Percentiles rank a stretch among this genome's conserved stretches.
These are phyloP conservation scores for Gadus macrocephalus DNA, from an alignment of 2,113 vertebrate genomes.

Conservation along the genomic window DNA sequence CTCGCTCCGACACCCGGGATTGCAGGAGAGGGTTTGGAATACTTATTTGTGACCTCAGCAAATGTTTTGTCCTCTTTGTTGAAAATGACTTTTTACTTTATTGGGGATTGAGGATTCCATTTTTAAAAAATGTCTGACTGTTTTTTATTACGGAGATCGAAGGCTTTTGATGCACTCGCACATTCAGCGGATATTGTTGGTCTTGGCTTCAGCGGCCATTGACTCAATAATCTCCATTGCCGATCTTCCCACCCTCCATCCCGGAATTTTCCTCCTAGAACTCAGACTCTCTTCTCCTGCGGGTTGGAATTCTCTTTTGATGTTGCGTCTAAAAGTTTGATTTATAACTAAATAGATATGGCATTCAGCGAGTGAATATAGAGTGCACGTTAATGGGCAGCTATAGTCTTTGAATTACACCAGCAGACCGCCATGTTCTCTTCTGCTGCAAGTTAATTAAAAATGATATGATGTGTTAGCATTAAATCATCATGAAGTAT, in stretches of 20 bases:
- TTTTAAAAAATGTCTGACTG: too few relatives aligned
- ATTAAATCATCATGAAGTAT: slow-evolving; percentile 64
- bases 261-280: too few relatives aligned
- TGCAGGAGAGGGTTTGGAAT: slow-evolving; percentile 15
- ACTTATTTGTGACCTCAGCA: slow-evolving; percentile 8
- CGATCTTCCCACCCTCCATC: too few relatives aligned
- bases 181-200: too few relatives aligned
- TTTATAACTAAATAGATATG: slow-evolving; percentile 20
- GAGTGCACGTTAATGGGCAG: slow-evolving; percentile 36
- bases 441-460: slow-evolving; percentile 67
- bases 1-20: slow-evolving; percentile 20
- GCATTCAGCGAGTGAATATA: slow-evolving; percentile 17
- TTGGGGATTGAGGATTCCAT: too few relatives aligned
- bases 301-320: slow-evolving; percentile 8
- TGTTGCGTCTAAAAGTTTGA: slow-evolving; percentile 14
- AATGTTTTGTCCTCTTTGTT: slow-evolving; percentile 13
- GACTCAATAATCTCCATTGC: too few relatives aligned
- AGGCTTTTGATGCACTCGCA: too few relatives aligned
- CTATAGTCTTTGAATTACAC: slow-evolving; percentile 49
- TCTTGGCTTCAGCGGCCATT: too few relatives aligned
- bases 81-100: slow-evolving; percentile 21
- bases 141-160: too few relatives aligned
- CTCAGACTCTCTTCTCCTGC: too few relatives aligned
- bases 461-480: slow-evolving; percentile 63
- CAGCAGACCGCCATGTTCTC: slow-evolving; percentile 20